phyloP scores from a whole-genome alignment of 1,140 invertebrate genomes.

The Arion vulgaris region DNA sequence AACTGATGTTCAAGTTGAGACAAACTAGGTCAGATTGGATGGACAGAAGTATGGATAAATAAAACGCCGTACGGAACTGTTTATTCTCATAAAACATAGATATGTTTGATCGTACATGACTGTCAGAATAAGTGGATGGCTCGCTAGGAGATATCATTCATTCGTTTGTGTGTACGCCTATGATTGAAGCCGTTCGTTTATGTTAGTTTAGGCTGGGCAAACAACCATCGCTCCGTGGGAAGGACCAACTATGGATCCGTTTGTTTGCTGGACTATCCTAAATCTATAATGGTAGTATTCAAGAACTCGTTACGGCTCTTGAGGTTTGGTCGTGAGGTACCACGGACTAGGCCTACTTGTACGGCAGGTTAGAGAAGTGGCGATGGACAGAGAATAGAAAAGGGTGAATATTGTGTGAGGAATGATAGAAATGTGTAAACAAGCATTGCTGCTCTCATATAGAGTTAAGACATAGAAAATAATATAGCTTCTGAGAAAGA shows the following conservation, averaged over 20 bases:
- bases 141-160: background rate
- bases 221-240: slow-evolving; percentile 5
- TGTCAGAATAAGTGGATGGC: background rate
- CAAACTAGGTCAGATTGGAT: too few species aligned
- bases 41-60: too few species aligned
- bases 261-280: background rate
- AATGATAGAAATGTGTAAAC: too few species aligned
- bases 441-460: too few species aligned
- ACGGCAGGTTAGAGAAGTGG: too few species aligned
- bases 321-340: background rate
- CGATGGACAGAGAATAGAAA: too few species aligned
- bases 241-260: background rate
- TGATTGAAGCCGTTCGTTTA: background rate
- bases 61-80: too few species aligned
- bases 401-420: too few species aligned
- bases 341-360: background rate
- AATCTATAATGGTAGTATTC: background rate
- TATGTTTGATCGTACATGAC: slow-evolving; percentile 11
- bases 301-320: background rate
- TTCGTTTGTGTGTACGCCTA: background rate
- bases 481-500: too few species aligned
- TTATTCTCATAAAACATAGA: background rate
- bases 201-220: background rate
- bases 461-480: too few species aligned
- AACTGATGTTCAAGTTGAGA: too few species aligned